Base-by-base conservation (phyloP, 2,113 vertebrate species). In the Apeltes quadracus region DNA sequence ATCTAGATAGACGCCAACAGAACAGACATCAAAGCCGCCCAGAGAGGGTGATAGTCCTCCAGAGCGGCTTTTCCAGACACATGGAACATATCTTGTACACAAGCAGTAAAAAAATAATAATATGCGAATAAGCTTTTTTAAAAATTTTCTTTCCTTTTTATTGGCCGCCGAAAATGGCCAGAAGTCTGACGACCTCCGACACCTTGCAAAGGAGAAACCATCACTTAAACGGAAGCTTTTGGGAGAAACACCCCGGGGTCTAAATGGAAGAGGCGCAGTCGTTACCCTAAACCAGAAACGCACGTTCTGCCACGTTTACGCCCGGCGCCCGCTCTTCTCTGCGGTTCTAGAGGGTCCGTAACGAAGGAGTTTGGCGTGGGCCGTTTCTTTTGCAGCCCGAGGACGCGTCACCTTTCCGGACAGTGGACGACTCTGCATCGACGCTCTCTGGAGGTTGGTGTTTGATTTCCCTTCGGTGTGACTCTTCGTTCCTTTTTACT, bases 1-100 rank as follows among this genome's bases (percentile, higher is more conserved):
- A 62, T 83, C 58, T 7, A 66, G 57, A 79, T n/a, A 61, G 76
- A 80, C 75, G 86, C 76, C 82, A 88, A 57, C 79, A 58, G 76
- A 76, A 39, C 12, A 70, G 69, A 87, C 84, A 76, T 88, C 77
- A 86, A 87, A 89, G 78, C 29, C 32, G 65, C 82, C 55, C 5
- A 43, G 66, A 74, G 70, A 78, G 10, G 59, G 63, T 67, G 73
- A 75, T 56, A 73, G 56, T 61, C 56, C 29, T 41, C 73, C 34
- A 14, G 32, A 65, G 59, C 56, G 4, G 32, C 7, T 53, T 62
- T 78, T 61, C 48, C 57, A 75, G 32, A 69, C 61, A 81, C 59
- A 66, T 15, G 68, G 72, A 75, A 44, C 56, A 61, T 50, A 11
- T 39, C 54, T 44, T 18, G 3, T 53, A 64, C 36, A 61, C 20